phyloP scores from a whole-genome alignment of 2,797 vertebrate genomes.

The Cheirogaleus major region DNA sequence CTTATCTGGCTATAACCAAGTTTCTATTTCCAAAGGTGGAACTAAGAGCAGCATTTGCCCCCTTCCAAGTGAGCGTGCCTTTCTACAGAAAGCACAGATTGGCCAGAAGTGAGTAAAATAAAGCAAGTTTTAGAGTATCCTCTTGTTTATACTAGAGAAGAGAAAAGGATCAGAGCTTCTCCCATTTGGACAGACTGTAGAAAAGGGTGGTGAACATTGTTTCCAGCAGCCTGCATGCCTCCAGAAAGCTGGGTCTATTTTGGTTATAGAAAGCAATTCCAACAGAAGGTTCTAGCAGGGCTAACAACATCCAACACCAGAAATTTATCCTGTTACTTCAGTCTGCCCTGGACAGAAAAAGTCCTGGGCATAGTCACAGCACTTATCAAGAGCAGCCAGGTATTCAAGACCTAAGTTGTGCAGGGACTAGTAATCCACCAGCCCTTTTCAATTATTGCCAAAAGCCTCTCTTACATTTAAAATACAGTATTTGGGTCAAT shows the following conservation, averaged over 20 bases:
- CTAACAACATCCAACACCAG: background rate
- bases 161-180: background rate
- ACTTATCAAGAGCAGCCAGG: background rate
- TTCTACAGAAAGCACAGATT: background rate
- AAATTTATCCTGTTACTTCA: background rate
- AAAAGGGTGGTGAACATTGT: background rate
- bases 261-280: background rate
- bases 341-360: background rate
- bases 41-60: background rate
- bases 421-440: background rate
- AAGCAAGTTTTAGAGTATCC: background rate
- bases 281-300: background rate
- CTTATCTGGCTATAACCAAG: background rate
- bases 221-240: background rate
- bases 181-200: background rate
- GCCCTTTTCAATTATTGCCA: background rate
- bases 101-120: background rate
- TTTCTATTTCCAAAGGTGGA: background rate
- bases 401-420: background rate
- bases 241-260: background rate
- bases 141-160: background rate
- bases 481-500: background rate
- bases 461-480: slow-evolving; percentile 6
- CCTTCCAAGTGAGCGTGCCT: background rate
- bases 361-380: background rate